Base-by-base conservation (phyloP, 2,113 vertebrate species). In the Thalassoma bifasciatum region DNA sequence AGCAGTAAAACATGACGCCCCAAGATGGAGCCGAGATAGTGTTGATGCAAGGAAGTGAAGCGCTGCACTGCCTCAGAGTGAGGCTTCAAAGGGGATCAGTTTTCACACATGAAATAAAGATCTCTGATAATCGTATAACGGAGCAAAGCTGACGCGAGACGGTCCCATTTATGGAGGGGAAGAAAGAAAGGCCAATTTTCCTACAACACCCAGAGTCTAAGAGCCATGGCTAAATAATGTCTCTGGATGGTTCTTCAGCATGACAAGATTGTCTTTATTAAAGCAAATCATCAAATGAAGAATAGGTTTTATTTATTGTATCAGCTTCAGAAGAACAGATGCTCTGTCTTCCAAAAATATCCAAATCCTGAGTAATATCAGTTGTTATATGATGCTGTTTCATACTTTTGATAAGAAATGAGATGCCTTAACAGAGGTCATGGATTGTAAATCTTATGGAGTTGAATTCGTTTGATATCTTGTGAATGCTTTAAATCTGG, bases 41-140 rank as follows among this genome's bases (percentile, higher is more conserved):
- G 90, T 89, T 92, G 91, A 90, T 91, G 83, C 90, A 87, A 89
- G 80, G 73, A 51, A 69, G 86, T 77, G 86, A 82, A 81, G 85
- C 81, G 24, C 66, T 53, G 68, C 71, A 5, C 73, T 71, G 70
- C 83, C 75, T 83, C 76, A 24, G 60, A 89, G 82, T 75, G 72
- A 74, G 60, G 83, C 89, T 91, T 91, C 88, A 91, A 93, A 92
- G 90, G 58, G 76, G 86, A 89, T 91, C 86, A 10, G 77, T 85
- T 91, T 88, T 84, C 87, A 91, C 87, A 88, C 86, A 80, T 90
- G 87, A 92, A 91, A 92, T 90, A 87, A 91, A 91, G 88, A 92
- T 88, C 85, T 88, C 86, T 79, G 89, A 91, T 91, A 91, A 91
- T 90, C 84, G 79, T 82, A 84, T 78, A 77, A 77, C 81, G 66